Percentiles rank a stretch among this genome's conserved stretches.
Conservation (phyloP, 2,888 invertebrate species). For the Drosophila picticornis region DNA sequence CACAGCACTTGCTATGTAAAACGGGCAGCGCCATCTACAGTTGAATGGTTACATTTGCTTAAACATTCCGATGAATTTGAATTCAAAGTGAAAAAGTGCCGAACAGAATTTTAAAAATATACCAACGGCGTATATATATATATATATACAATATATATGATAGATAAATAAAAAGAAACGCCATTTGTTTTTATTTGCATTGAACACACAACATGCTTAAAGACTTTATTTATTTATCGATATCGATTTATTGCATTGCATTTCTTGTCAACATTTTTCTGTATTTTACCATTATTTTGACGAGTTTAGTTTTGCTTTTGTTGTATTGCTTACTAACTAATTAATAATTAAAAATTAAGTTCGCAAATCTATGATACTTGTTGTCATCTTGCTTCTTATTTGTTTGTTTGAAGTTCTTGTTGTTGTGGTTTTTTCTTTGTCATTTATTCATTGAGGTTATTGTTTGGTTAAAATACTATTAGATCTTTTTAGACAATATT, state of each 20-base stretch:
- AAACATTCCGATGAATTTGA: background rate
- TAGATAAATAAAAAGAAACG: slow-evolving; percentile 10
- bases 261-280: slow-evolving; percentile 56
- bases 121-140: background rate
- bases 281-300: slow-evolving; percentile 49
- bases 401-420: background rate
- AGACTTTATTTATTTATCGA: slow-evolving; percentile 76
- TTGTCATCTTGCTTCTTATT: slow-evolving; percentile 29
- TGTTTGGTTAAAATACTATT: slow-evolving; percentile 37
- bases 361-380: slow-evolving; percentile 53
- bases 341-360: slow-evolving; percentile 70
- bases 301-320: slow-evolving; percentile 40
- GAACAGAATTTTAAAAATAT: background rate
- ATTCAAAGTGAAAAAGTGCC: background rate
- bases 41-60: background rate
- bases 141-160: background rate
- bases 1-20: background rate
- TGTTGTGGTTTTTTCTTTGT: background rate
- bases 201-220: slow-evolving; percentile 81
- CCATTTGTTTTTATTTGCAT: slow-evolving; percentile 57
- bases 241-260: slow-evolving; percentile 79
- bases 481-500: slow-evolving; percentile 41
- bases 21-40: slow-evolving; percentile 37
- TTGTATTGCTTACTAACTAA: slow-evolving; percentile 70
- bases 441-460: slow-evolving; percentile 38